phyloP scores from a whole-genome alignment of 2,888 invertebrate genomes.

The Ormyrus labotus region DNA sequence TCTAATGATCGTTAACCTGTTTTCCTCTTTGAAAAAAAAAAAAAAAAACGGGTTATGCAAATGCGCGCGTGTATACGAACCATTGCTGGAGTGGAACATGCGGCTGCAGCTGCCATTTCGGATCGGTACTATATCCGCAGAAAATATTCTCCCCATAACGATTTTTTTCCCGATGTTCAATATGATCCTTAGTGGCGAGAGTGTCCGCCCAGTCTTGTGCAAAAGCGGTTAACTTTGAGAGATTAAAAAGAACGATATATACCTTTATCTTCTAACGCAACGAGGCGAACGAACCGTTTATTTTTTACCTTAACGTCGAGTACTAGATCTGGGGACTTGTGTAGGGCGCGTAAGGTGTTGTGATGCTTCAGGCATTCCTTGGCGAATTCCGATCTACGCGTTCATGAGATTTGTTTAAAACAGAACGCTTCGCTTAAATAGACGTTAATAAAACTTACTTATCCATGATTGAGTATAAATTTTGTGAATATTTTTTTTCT shows the following conservation, averaged over 20 bases:
- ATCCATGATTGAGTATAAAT: slow-evolving; percentile 29
- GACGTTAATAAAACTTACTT: slow-evolving; percentile 43
- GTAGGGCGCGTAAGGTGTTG: slow-evolving; percentile 66
- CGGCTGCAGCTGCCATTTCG: slow-evolving; percentile 58
- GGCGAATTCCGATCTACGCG: slow-evolving; percentile 58
- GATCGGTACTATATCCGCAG: slow-evolving; percentile 54
- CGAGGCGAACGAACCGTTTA: background rate
- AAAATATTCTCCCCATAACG: slow-evolving; percentile 69
- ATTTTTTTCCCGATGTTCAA: slow-evolving; percentile 62
- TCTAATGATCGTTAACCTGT: too few relatives aligned
- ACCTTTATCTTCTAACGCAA: slow-evolving; percentile 8
- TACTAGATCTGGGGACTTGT: slow-evolving; percentile 63
- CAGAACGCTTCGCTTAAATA: background rate
- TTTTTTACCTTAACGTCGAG: slow-evolving; percentile 64
- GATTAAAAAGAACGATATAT: slow-evolving; percentile 31
- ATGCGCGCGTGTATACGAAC: slow-evolving; percentile 56
- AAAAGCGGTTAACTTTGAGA: slow-evolving; percentile 64
- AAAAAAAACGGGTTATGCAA: too few relatives aligned
- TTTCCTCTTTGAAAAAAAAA: too few relatives aligned
- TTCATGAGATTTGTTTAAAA: background rate
- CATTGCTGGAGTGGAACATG: slow-evolving; percentile 62
- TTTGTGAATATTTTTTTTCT: slow-evolving; percentile 15
- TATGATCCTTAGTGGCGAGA: slow-evolving; percentile 60
- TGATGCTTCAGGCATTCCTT: slow-evolving; percentile 64
- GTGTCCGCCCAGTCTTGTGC: slow-evolving; percentile 68